Evolutionary conservation across 1,140 invertebrate genomes (phyloP), one percentile per base, ranked within the genome.

Genomic region (Drosophila sulfurigaster): DNA sequence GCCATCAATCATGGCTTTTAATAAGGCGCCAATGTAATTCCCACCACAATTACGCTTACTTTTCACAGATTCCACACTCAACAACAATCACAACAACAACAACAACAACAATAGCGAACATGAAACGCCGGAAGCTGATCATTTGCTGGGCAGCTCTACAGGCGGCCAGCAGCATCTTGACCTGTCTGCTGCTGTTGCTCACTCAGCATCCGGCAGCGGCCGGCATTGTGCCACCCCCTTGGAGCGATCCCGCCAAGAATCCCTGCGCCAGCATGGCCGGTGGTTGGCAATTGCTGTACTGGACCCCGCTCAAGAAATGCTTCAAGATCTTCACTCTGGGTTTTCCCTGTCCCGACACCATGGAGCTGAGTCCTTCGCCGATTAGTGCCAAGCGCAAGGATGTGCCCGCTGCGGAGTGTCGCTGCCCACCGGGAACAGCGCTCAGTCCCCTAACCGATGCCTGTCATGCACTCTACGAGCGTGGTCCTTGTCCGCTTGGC

Each of bases 291-390:
- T 94, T 97, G 73, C 93, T 98, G 16, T 97, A 95, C 91, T 98
- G 96, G 96, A 95, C 96, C 1, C 93, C 94, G 0, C 95, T 97
- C 83, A 96, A 96, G 69, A 95, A 96, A 92, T 97, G 96, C 91
- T 97, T 97, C 90, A 96, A 96, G 91, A 97, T 97, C 92, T 97
- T 97, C 87, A 93, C 96, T 94, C 94, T 96, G 70, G 96, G 96
- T 4, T 94, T 96, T 64, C 96, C 96, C 1, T 97, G 96, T 92
- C 96, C 96, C 5, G 95, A 96, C 4, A 96, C 96, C 1, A 96
- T 97, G 95, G 97, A 97, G 92, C 88, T 97, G 5, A 95, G 95
- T 67, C 96, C 96, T 1, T 93, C 91, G 8, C 68, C 78, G 0
- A 72, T 79, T 1, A 90, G 90, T 57, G 85, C 85, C 0, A 85